Conservation (phyloP, 1,140 invertebrate species). For the Globodera ellingtonae region DNA sequence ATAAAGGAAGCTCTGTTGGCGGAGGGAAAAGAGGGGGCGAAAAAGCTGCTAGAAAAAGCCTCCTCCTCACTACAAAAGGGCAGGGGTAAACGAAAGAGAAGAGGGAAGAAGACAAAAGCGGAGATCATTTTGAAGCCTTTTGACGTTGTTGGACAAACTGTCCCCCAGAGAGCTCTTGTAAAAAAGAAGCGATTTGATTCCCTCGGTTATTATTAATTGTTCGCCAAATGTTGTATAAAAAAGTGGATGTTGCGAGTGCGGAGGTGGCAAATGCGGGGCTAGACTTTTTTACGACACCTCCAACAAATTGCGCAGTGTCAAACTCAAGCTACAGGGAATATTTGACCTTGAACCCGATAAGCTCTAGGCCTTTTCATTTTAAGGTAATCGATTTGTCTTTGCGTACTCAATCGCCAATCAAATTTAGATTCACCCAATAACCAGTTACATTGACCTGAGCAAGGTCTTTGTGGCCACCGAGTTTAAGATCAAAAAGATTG, state of each 20-base stretch:
- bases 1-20: background rate
- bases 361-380: background rate
- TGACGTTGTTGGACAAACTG: background rate
- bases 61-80: background rate
- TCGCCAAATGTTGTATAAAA: slow-evolving; percentile 1
- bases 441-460: slow-evolving; percentile 3
- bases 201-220: background rate
- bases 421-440: slow-evolving; percentile 9
- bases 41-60: background rate
- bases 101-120: background rate
- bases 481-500: background rate
- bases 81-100: background rate
- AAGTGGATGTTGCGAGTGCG: slow-evolving; percentile 3
- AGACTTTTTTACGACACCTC: background rate
- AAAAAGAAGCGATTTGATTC: background rate
- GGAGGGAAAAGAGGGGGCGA: slow-evolving; percentile 7
- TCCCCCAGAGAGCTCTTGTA: background rate
- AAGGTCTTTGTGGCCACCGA: background rate
- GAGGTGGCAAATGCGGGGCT: slow-evolving; percentile 2
- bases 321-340: background rate
- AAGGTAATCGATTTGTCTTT: background rate
- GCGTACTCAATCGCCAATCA: no score
- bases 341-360: background rate
- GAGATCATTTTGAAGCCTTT: background rate
- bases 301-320: background rate